Evolutionary conservation across 2,797 vertebrate genomes (phyloP), one percentile per base, ranked within the genome.

Genomic region (Nothura maculosa): DNA sequence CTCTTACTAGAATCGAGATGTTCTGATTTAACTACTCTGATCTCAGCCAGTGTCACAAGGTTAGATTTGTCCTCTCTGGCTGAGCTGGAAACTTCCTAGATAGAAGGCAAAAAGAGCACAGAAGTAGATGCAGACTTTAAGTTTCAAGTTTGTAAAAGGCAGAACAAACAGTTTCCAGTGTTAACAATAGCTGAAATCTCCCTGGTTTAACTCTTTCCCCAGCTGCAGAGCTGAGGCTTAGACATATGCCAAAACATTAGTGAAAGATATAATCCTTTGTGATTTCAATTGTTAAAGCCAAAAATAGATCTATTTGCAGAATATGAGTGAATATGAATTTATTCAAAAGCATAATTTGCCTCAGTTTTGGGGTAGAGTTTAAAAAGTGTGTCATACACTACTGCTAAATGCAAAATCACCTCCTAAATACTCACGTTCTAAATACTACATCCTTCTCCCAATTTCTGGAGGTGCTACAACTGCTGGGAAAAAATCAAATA

Each of bases 1-100:
- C 63, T 94, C 91, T 93, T 92, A 79, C 81, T 57, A 89, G 85
- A 81, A 79, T 61, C 63, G 63, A 21, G 47, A 87, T 87, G 75
- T 89, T 94, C 90, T 93, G 89, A 91, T 96, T 87, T 91, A 87
- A 70, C 60, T 61, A 21, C 92, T 94, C 40, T 94, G 90, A 94
- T 92, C 85, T 92, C 79, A 67, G 85, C 48, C 70, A 92, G 70
- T 93, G 94, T 96, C 92, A 88, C 55, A 89, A 91, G 93, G 92
- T 95, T 92, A 92, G 74, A 67, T 87, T 76, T 13, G 1, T 81
- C 77, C 74, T 92, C 3, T 2, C 61, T 63, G 36, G 73, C 84
- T 90, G 76, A 67, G 60, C 47, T 91, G 82, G 77, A 92, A 89
- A 70, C 87, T 80, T 94, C 8, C 1, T 57, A 89, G 80, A n/a